Percentiles rank a stretch among this genome's conserved stretches.
Evolutionary conservation across 2,888 invertebrate genomes (phyloP).

Genomic region (Flexamia atlantica): DNA sequence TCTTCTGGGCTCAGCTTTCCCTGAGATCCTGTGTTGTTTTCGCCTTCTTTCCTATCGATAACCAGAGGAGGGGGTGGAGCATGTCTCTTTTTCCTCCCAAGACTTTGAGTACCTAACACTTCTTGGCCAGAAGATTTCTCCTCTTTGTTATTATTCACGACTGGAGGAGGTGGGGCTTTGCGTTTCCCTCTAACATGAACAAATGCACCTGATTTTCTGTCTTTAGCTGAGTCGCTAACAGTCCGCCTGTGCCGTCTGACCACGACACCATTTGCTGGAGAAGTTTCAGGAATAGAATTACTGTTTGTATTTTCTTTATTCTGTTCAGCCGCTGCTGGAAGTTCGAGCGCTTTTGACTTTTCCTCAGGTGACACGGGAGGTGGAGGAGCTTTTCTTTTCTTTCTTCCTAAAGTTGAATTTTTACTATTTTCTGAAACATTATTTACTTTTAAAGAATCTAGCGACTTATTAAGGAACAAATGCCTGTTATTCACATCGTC

Average conservation of each 20-base stretch:
- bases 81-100: slow-evolving; percentile 76
- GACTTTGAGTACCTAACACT: slow-evolving; percentile 63
- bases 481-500: slow-evolving; percentile 64
- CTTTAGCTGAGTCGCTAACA: slow-evolving; percentile 80
- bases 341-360: slow-evolving; percentile 67
- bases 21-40: slow-evolving; percentile 41
- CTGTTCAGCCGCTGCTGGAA: slow-evolving; percentile 68
- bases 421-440: slow-evolving; percentile 64
- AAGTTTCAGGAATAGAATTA: not conserved
- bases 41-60: slow-evolving; percentile 19
- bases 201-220: slow-evolving; percentile 78
- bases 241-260: slow-evolving; percentile 76
- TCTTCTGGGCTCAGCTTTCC: slow-evolving; percentile 68
- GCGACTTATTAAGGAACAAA: slow-evolving; percentile 52
- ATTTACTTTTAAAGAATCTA: slow-evolving; percentile 54
- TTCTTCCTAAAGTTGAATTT: slow-evolving; percentile 72
- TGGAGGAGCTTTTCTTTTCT: slow-evolving; percentile 75
- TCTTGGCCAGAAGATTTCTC: slow-evolving; percentile 58
- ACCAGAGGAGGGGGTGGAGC: slow-evolving; percentile 78
- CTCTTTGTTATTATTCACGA: slow-evolving; percentile 66
- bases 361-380: slow-evolving; percentile 72
- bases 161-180: slow-evolving; percentile 84
- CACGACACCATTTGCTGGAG: not conserved
- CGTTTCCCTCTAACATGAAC: slow-evolving; percentile 87
- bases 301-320: slow-evolving; percentile 27